phyloP scores from a whole-genome alignment of 2,888 invertebrate genomes.

The Choreutis nemorana region DNA sequence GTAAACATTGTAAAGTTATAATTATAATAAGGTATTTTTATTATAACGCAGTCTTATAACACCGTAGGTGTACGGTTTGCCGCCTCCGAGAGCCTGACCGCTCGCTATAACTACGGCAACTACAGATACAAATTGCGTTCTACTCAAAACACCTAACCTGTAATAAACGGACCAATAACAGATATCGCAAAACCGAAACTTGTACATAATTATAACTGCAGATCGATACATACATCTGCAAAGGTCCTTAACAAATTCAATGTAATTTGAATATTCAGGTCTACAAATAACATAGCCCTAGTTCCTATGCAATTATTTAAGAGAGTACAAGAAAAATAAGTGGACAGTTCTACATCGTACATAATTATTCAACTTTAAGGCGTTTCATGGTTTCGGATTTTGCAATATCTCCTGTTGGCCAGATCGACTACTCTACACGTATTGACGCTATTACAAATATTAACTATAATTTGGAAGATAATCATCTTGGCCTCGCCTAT shows the following conservation, averaged over 20 bases:
- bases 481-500: constrained; percentile 52
- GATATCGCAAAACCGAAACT: no score
- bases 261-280: no score
- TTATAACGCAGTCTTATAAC: constrained; percentile 53
- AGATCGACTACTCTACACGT: constrained; percentile 31
- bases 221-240: constrained; percentile 8
- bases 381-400: no score
- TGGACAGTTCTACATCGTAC: no score
- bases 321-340: no score
- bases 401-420: no score
- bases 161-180: constrained; percentile 12
- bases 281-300: no score
- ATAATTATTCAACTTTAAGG: no score
- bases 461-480: constrained; percentile 49
- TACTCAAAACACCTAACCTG: constrained; percentile 42
- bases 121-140: constrained; percentile 17
- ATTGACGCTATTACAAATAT: constrained; percentile 44
- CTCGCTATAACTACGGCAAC: constrained; percentile 21
- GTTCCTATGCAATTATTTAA: no score
- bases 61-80: constrained; percentile 32
- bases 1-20: constrained; percentile 38
- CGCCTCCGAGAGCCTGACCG: constrained; percentile 31
- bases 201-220: constrained; percentile 9
- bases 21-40: no score
- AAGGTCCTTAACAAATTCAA: no score